These are phyloP conservation scores for Scaptomyza reducta DNA, from an alignment of 2,888 invertebrate species.

Conservation along the genomic window DNA sequence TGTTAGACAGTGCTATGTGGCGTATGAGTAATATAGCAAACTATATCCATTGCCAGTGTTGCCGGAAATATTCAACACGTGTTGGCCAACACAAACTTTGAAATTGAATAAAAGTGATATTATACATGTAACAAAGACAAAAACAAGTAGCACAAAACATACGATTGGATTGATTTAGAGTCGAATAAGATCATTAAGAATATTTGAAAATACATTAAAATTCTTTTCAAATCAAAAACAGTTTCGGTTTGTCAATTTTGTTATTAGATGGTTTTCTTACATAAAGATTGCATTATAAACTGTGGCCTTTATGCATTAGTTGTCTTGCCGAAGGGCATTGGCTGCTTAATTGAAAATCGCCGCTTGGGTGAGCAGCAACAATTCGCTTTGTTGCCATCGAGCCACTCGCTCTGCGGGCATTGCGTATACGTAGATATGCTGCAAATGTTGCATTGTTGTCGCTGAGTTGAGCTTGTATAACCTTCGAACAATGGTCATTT, in stretches of 20 bases:
- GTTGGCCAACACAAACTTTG: slow-evolving; percentile 1
- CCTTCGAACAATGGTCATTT: slow-evolving; percentile 37
- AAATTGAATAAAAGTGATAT: slow-evolving; percentile 5
- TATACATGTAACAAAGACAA: not conserved
- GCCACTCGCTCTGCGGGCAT: slow-evolving; percentile 26
- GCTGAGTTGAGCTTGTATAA: slow-evolving; percentile 23
- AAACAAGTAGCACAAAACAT: too few species aligned
- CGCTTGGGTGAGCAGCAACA: slow-evolving; percentile 45
- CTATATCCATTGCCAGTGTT: not conserved
- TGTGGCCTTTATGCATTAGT: slow-evolving; percentile 13
- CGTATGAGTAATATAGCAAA: slow-evolving; percentile 17
- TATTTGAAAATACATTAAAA: too few species aligned
- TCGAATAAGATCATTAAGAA: too few species aligned
- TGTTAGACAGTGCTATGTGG: not conserved
- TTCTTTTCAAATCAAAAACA: not conserved
- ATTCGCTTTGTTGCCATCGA: slow-evolving; percentile 45
- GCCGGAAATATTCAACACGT: not conserved
- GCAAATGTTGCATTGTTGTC: slow-evolving; percentile 44
- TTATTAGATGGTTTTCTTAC: not conserved
- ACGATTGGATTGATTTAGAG: too few species aligned
- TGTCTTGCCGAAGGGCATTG: slow-evolving; percentile 16
- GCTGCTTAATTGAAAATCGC: slow-evolving; percentile 62
- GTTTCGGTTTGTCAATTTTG: not conserved
- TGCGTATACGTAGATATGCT: slow-evolving; percentile 44
- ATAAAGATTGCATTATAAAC: slow-evolving; percentile 3